Percentiles rank a stretch among this genome's conserved stretches.
Evolutionary conservation across 2,888 invertebrate species (phyloP).

Genomic region (Zygothrica quintamaculata): DNA sequence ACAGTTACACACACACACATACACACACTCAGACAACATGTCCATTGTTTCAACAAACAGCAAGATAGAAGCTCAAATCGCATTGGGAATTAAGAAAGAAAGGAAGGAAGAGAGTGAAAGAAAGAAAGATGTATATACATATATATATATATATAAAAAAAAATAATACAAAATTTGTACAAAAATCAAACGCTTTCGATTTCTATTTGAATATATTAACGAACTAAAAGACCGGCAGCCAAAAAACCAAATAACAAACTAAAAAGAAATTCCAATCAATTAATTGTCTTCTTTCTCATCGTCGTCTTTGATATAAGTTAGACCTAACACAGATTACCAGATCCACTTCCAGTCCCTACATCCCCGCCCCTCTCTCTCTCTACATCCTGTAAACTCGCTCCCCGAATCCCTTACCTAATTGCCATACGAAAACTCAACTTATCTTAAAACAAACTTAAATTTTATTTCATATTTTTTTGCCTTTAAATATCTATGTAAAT

Average conservation of each 20-base stretch:
- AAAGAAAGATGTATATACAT: too few species aligned
- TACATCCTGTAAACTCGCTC: too few species aligned
- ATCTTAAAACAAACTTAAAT: too few species aligned
- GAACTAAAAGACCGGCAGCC: constrained; percentile 69
- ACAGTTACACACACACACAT: not conserved
- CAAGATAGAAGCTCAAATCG: constrained; percentile 63
- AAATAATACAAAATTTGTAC: constrained; percentile 16
- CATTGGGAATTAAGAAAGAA: not conserved
- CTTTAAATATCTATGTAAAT: constrained; percentile 58
- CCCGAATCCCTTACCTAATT: too few species aligned
- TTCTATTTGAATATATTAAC: constrained; percentile 76
- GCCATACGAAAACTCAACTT: too few species aligned
- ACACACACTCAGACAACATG: not conserved
- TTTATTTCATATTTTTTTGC: constrained; percentile 30
- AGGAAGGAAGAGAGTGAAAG: not conserved
- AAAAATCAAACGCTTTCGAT: constrained; percentile 76
- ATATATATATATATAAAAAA: too few species aligned
- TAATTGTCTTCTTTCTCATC: constrained; percentile 57
- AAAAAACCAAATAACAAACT: constrained; percentile 30
- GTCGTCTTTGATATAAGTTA: constrained; percentile 21
- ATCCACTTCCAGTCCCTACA: not conserved
- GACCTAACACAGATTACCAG: not conserved
- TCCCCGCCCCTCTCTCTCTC: too few species aligned
- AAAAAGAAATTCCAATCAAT: constrained; percentile 78
- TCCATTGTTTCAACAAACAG: constrained; percentile 61